phyloP scores from a whole-genome alignment of 2,113 vertebrate genomes.

The Plecturocebus donacophilus region DNA sequence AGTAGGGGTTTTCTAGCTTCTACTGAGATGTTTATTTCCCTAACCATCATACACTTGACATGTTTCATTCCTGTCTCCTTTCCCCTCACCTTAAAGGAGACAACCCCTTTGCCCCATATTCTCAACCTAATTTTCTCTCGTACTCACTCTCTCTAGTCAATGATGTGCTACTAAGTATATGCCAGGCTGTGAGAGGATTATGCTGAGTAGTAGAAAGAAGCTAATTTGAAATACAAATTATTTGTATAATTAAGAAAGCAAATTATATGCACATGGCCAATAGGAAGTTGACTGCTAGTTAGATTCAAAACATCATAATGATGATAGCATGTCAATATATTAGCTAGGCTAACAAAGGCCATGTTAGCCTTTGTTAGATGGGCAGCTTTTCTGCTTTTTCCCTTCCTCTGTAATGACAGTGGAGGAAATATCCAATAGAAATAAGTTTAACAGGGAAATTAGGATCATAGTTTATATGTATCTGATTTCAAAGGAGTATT shows the following conservation, averaged over 20 bases:
- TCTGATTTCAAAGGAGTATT: neutral
- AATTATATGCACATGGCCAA: neutral
- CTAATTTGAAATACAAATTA: neutral
- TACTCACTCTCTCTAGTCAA: neutral
- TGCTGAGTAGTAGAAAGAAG: neutral
- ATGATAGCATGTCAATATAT: no score
- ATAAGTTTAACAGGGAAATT: neutral
- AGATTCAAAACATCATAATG: neutral
- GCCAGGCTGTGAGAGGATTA: neutral
- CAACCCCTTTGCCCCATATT: neutral
- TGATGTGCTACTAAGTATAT: neutral
- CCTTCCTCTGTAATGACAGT: neutral
- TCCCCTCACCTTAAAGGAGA: neutral
- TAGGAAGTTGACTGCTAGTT: neutral
- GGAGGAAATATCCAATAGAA: neutral
- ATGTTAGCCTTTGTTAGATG: neutral
- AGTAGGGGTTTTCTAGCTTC: neutral
- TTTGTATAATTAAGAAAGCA: neutral
- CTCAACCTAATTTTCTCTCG: neutral
- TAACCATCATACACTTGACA: neutral
- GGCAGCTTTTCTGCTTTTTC: neutral
- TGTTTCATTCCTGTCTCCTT: neutral
- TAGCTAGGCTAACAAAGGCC: no score
- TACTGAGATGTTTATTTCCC: neutral
- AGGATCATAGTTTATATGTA: neutral